phyloP scores from a whole-genome alignment of 2,888 invertebrate genomes.

The Apotomis capreana region DNA sequence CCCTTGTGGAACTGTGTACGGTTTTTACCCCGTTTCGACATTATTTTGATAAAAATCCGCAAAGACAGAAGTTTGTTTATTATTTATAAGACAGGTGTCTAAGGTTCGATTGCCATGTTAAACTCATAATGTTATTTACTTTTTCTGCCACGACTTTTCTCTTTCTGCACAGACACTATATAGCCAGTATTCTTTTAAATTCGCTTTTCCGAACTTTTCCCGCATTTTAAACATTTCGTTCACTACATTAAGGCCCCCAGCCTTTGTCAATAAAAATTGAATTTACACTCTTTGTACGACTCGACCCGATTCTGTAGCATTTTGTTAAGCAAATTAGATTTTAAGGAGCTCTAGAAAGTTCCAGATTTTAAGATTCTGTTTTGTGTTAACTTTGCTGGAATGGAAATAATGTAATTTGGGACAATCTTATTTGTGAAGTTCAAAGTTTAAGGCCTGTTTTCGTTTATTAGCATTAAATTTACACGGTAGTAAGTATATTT shows the following conservation, averaged over 20 bases:
- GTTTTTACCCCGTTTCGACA: too few relatives aligned
- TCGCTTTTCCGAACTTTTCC: conserved; percentile 47
- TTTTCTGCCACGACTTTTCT: too few relatives aligned
- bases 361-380: conserved; percentile 25
- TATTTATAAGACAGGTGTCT: too few relatives aligned
- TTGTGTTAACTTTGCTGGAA: conserved; percentile 20
- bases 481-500: too few relatives aligned
- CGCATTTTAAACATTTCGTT: conserved; percentile 46
- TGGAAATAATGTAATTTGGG: conserved; percentile 26
- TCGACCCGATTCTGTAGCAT: conserved; percentile 18
- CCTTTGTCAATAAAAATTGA: conserved; percentile 39
- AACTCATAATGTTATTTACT: too few relatives aligned
- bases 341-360: conserved; percentile 31
- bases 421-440: not conserved
- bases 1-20: too few relatives aligned
- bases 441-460: not conserved
- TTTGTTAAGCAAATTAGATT: conserved; percentile 39
- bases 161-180: not conserved
- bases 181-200: conserved; percentile 29
- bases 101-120: too few relatives aligned
- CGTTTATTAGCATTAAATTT: not conserved
- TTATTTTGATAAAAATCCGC: too few relatives aligned
- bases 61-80: too few relatives aligned
- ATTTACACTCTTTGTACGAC: conserved; percentile 38
- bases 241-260: conserved; percentile 45